Base-by-base conservation (phyloP, 2,113 vertebrate genomes). In the Ictalurus punctatus region DNA sequence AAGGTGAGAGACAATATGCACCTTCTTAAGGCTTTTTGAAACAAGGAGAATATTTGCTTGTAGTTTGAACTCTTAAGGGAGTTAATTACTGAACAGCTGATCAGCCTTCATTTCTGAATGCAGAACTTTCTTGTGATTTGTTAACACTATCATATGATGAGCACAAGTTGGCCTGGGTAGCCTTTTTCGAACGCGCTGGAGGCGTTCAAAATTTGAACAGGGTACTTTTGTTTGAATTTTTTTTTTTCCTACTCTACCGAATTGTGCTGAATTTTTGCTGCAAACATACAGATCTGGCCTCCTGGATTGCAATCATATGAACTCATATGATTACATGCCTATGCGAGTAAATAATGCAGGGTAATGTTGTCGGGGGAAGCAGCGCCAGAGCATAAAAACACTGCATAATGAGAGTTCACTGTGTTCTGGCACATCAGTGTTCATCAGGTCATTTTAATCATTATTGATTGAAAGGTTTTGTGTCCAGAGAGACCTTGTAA, bases 1-100 rank as follows among this genome's bases (percentile, higher is more conserved):
- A 99, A 99, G 98, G 98, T 99, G 91, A 91, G 30, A 0, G 34
- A 61, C 25, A 76, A 1, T 5, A 19, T 80, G 25, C 13, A 44
- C 1, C 4, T 30, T 76, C 34, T 10, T 27, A 25, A 59, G 6
- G 1, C 16, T 74, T 8, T 6, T 37, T 6, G n/a, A 69, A 74
- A 73, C 34, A 21, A 40, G 44, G 4, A 69, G 27, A 84, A 54
- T 85, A 82, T 82, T 82, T 59, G 44, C 44, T 85, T 54, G 1
- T 21, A 69, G 16, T 69, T 48, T 69, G 19, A 73, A 37, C 52
- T 56, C 30, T 34, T 34, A 81, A 7, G 25, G 1, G 27, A 58
- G 27, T 37, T 37, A 25, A 12, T 19, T 59, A 37, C 12, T 85
- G n/a, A 86, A 6, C 34, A 76, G 19, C n/a, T 37, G 44, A 9